These are phyloP conservation scores for Semnopithecus entellus DNA, from an alignment of 2,113 vertebrate species.

Conservation along the genomic window DNA sequence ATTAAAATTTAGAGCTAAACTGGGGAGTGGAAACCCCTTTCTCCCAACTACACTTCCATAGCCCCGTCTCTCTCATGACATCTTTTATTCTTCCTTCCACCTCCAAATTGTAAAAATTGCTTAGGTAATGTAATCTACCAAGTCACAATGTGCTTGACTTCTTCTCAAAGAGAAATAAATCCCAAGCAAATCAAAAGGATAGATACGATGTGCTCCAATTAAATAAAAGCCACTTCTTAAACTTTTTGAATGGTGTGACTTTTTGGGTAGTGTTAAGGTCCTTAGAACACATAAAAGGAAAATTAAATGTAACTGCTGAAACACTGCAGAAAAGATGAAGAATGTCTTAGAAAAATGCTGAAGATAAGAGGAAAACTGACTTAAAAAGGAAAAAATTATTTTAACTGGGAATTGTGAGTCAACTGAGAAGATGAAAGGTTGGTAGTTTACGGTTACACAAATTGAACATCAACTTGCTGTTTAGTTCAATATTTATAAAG, in stretches of 20 bases:
- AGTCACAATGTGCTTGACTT: neutral
- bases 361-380: neutral
- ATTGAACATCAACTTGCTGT: neutral
- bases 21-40: neutral
- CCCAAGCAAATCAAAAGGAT: neutral
- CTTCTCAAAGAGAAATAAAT: slow-evolving; percentile 28
- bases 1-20: neutral
- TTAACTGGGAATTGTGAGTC: neutral
- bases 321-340: neutral
- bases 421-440: neutral
- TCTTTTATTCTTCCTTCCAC: neutral
- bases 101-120: neutral
- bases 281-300: neutral
- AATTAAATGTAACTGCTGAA: neutral
- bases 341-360: slow-evolving; percentile 2
- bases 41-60: neutral
- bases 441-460: neutral
- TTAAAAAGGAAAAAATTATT: neutral
- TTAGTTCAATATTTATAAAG: neutral
- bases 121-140: neutral
- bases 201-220: neutral
- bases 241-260: neutral
- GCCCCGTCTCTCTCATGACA: neutral
- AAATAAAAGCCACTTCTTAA: slow-evolving; percentile 1
- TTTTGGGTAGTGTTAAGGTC: neutral